Conservation (phyloP, 2,113 vertebrate species). For the Ptilorrhoa leucosticta region DNA sequence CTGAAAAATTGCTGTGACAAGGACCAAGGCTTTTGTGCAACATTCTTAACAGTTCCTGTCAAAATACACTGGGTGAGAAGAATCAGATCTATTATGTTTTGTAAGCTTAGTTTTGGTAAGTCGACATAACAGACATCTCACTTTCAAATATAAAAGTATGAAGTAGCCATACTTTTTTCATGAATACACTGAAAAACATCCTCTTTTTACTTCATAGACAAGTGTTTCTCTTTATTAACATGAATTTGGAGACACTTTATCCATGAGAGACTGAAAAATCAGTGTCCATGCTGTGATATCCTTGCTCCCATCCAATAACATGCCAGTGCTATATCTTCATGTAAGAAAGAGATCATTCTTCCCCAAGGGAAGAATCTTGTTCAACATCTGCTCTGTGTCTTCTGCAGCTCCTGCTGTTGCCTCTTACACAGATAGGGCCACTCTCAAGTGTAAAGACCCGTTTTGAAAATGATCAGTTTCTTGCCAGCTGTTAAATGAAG, state of each 20-base stretch:
- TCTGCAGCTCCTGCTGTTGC: slow-evolving; percentile 13
- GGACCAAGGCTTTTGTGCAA: not conserved
- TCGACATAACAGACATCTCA: not conserved
- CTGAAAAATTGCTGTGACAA: not conserved
- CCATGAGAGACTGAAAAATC: not conserved
- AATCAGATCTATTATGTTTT: not conserved
- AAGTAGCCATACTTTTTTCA: not conserved
- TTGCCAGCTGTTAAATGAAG: slow-evolving; percentile 45
- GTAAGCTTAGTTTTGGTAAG: not conserved
- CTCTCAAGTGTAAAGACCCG: slow-evolving; percentile 19
- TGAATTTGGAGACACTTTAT: not conserved
- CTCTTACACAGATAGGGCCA: not conserved
- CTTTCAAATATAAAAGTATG: not conserved
- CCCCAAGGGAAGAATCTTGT: slow-evolving; percentile 3
- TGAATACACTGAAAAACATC: not conserved
- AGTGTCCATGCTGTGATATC: not conserved
- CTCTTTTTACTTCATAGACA: not conserved
- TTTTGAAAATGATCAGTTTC: slow-evolving; percentile 24
- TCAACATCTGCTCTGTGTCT: slow-evolving; percentile 46
- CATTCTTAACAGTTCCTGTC: not conserved
- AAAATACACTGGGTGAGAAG: not conserved
- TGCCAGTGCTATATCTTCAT: not conserved
- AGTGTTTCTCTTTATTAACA: not conserved
- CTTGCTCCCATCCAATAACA: not conserved
- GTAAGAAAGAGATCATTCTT: not conserved